Evolutionary conservation across 1,140 invertebrate genomes (phyloP).

Genomic region (Trachymyrmex cornetzi): DNA sequence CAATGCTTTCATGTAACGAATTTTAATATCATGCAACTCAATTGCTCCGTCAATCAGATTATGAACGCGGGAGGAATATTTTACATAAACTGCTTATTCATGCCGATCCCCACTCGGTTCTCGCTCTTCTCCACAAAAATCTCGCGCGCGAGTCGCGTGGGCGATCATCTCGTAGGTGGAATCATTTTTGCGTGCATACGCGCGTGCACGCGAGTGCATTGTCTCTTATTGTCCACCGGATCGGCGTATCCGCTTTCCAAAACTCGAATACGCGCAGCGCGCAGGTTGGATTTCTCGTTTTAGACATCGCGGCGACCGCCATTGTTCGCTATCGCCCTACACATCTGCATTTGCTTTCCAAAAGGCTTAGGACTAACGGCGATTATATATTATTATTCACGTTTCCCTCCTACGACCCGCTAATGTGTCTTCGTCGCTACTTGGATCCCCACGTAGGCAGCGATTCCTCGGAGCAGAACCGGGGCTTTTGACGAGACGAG

Average conservation of each 20-base stretch:
- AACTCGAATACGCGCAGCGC: constrained; percentile 32
- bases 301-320: constrained; percentile 45
- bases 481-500: constrained; percentile 15
- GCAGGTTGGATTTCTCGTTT: constrained; percentile 57
- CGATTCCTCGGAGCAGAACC: neutral
- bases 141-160: constrained; percentile 65
- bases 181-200: constrained; percentile 67
- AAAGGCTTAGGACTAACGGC: constrained; percentile 58
- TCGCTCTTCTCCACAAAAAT: constrained; percentile 62
- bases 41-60: constrained; percentile 32
- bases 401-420: constrained; percentile 55
- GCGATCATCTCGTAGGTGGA: constrained; percentile 73
- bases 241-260: constrained; percentile 65
- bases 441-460: constrained; percentile 31
- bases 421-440: constrained; percentile 59
- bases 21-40: neutral
- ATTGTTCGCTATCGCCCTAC: constrained; percentile 60
- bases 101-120: constrained; percentile 15
- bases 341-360: constrained; percentile 57
- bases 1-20: neutral
- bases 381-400: constrained; percentile 59
- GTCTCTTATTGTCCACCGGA: constrained; percentile 67
- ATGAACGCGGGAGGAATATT: constrained; percentile 13
- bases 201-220: constrained; percentile 70
- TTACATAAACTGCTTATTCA: constrained; percentile 46